These are phyloP conservation scores for Phthorimaea operculella DNA, from an alignment of 1,140 invertebrate species.

Conservation along the genomic window DNA sequence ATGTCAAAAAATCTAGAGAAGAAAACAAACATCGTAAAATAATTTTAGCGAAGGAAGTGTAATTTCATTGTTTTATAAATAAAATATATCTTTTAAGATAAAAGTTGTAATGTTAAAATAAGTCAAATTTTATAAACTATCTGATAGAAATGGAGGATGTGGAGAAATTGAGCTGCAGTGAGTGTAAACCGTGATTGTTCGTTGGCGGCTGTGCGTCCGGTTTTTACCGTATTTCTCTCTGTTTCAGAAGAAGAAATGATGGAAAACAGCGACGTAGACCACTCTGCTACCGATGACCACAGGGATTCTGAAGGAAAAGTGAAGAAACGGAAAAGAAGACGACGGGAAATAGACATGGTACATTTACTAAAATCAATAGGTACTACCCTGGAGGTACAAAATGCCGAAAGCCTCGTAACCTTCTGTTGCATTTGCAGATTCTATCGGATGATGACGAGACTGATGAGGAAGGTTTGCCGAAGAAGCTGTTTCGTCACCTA, in stretches of 20 bases:
- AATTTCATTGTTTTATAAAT: not conserved
- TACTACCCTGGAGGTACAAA: not conserved
- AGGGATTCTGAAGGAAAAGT: constrained; percentile 48
- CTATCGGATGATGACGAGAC: constrained; percentile 58
- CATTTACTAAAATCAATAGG: not conserved
- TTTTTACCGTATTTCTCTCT: constrained; percentile 4
- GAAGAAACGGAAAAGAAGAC: constrained; percentile 48
- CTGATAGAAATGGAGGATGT: constrained; percentile 39
- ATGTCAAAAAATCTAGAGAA: too few relatives aligned
- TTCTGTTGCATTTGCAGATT: not conserved
- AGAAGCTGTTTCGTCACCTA: constrained; percentile 45
- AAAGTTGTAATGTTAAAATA: not conserved
- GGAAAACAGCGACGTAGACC: constrained; percentile 54
- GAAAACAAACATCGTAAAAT: too few relatives aligned
- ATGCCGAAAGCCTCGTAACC: constrained; percentile 27
- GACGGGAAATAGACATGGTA: constrained; percentile 61
- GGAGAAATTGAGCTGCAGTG: constrained; percentile 58
- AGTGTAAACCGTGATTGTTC: constrained; percentile 17
- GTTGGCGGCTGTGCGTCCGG: not conserved
- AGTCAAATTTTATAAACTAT: not conserved
- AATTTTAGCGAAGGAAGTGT: too few relatives aligned
- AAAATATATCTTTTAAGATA: not conserved
- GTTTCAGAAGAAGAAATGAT: constrained; percentile 52
- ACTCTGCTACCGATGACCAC: constrained; percentile 49
- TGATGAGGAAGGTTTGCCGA: constrained; percentile 48